Base-by-base conservation (phyloP, 2,797 vertebrate species). In the Platalea minor region DNA sequence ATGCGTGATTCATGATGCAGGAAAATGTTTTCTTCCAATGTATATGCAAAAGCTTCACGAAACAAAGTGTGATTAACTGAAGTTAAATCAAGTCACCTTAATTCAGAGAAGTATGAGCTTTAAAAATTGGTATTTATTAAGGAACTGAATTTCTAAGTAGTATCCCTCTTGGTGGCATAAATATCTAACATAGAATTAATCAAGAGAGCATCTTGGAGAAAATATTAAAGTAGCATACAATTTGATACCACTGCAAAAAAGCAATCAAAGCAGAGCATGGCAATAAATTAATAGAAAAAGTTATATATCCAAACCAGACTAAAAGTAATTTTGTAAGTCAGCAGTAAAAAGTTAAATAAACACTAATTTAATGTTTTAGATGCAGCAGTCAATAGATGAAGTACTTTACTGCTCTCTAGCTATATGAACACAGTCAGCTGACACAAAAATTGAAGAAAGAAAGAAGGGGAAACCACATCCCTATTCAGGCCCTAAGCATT, bases 281-380 rank as follows among this genome's bases (percentile, higher is more conserved):
- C 80, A 80, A 95, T 96, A 97, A 97, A 97, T 97, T 93, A 96
- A 96, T 88, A 93, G 67, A 87, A 89, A 93, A 97, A 96, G 93
- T 85, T 96, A 92, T 97, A 97, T 96, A 96, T 85, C 81, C 84
- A 93, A 93, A 97, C 81, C 96, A 97, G 95, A 88, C 83, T 95
- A 70, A 96, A 97, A 96, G 85, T 90, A 97, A 96, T 95, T 95
- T 94, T 85, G 82, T 95, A 95, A 96, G 82, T 95, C 95, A 95
- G 88, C 90, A 93, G 92, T 94, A 95, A 97, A 93, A 96, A 95
- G 91, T 95, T 96, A 95, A 97, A 97, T 91, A 91, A 91, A 89
- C 69, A 95, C 83, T 96, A 96, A 96, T 93, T 94, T 93, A 86
- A 97, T 94, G 67, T 90, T 94, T 90, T 74, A 92, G 79, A 93